Base-by-base conservation (phyloP, 2,888 invertebrate species). In the Metopia argyrocephala region DNA sequence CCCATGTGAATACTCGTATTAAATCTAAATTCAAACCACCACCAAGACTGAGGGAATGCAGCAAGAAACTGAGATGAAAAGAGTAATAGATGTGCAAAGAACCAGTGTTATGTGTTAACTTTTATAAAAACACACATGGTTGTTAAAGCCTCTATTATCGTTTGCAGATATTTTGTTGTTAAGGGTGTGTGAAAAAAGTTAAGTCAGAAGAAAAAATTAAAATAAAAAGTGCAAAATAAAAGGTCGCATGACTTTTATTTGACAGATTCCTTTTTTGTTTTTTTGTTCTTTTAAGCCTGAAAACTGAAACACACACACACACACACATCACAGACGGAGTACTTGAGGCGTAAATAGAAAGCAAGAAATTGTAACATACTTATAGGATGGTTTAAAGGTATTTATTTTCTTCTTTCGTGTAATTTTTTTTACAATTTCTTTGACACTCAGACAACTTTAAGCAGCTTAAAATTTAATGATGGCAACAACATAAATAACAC, bases 201-300 rank as follows among this genome's bases (percentile, higher is more conserved):
- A 38, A 38, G 15, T 38, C 38, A 38, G 15, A 15, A 15, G 38
- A 15, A 38, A 38, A 38, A 31, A 48, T 62, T 27, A 25, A 27
- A 27, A 12, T 3, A 31, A 31, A 31, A 31, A 12, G 12, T 2
- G 31, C 28, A 74, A 81, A 78, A 81, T 81, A 81, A 81, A 38
- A 38, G 38, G 70, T 81, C 76, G 74, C 74, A 78, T 81, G 78
- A 81, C 81, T 81, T 81, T 81, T 80, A 74, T 81, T 70, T 74
- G 80, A 79, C 61, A 12, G 31, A 31, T 79, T 79, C 50, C 65
- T 57, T 61, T 61, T 45, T 27, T 23, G 46, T 61, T 20, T 65
- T 31, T 52, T 20, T 46, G 21, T 46, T 20, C 59, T 18, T 52
- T 66, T 56, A 62, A 48, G 66, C 66, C 73, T 74, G 25, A 52